Percentiles rank a stretch among this genome's conserved stretches.
Conservation (phyloP, 2,888 invertebrate species). For the Bimastos eiseni region DNA sequence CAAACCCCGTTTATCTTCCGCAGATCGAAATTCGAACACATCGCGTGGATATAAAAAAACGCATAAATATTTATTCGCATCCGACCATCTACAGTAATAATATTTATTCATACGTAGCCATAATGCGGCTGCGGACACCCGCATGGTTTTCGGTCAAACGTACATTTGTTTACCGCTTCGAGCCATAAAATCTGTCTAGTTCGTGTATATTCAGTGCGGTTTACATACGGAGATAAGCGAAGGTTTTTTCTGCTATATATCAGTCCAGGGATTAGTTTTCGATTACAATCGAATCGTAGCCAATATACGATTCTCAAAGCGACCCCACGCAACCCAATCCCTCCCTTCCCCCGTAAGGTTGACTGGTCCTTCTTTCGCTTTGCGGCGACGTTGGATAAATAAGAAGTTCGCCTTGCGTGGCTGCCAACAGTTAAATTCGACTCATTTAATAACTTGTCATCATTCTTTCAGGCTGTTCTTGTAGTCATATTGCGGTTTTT, state of each 20-base stretch:
- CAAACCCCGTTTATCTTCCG: not conserved
- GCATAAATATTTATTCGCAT: not conserved
- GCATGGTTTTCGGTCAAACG: not conserved
- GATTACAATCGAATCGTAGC: not conserved
- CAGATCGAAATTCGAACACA: fast-evolving
- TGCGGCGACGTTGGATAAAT: too few relatives aligned
- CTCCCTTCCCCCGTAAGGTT: too few relatives aligned
- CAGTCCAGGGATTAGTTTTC: not conserved
- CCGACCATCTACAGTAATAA: not conserved
- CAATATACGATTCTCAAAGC: not conserved
- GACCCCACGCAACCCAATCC: too few relatives aligned
- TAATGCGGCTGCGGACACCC: not conserved
- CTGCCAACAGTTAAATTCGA: too few relatives aligned
- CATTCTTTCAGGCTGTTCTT: too few relatives aligned
- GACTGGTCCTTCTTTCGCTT: too few relatives aligned
- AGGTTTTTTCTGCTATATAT: not conserved
- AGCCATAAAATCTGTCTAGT: not conserved
- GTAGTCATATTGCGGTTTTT: too few relatives aligned
- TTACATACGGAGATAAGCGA: not conserved
- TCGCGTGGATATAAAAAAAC: not conserved
- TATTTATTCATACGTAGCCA: not conserved
- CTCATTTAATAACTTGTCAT: too few relatives aligned
- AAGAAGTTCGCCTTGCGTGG: too few relatives aligned
- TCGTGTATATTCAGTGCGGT: not conserved
- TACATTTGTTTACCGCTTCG: not conserved